phyloP scores from a whole-genome alignment of 2,113 vertebrate species.

The Pimephales promelas region DNA sequence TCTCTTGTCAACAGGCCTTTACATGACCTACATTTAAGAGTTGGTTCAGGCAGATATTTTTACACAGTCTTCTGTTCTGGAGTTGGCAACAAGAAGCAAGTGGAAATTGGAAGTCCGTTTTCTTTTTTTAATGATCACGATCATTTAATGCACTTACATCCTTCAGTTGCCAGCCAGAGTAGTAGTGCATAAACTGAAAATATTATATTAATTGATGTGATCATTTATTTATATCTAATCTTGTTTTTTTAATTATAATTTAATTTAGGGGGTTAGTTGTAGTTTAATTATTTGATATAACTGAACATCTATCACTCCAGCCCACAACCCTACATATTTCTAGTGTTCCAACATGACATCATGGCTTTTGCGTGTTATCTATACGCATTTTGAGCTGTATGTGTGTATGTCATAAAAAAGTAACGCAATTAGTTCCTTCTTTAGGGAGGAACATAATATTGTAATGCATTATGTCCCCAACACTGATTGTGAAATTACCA shows the following conservation, averaged over 20 bases:
- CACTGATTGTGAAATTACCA: too few relatives aligned
- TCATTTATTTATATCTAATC: not conserved
- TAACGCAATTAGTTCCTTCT: too few relatives aligned
- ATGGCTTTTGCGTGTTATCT: too few relatives aligned
- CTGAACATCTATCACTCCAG: not conserved
- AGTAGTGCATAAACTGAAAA: not conserved
- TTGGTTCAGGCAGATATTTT: slow-evolving; percentile 3
- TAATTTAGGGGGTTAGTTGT: not conserved
- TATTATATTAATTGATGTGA: not conserved
- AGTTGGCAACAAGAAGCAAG: not conserved
- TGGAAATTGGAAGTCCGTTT: not conserved
- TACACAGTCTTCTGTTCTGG: not conserved
- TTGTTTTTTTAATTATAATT: too few relatives aligned
- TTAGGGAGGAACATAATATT: too few relatives aligned
- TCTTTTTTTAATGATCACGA: not conserved
- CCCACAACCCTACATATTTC: not conserved
- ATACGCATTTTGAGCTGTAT: too few relatives aligned
- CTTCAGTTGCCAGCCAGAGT: not conserved
- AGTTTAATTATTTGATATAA: not conserved
- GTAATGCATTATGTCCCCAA: too few relatives aligned
- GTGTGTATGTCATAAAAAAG: too few relatives aligned
- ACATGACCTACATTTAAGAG: slow-evolving; percentile 26
- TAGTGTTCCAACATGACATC: too few relatives aligned
- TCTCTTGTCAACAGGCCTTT: slow-evolving; percentile 43
- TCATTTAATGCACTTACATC: not conserved